phyloP scores from a whole-genome alignment of 2,113 vertebrate genomes.

The Girardinichthys multiradiatus region DNA sequence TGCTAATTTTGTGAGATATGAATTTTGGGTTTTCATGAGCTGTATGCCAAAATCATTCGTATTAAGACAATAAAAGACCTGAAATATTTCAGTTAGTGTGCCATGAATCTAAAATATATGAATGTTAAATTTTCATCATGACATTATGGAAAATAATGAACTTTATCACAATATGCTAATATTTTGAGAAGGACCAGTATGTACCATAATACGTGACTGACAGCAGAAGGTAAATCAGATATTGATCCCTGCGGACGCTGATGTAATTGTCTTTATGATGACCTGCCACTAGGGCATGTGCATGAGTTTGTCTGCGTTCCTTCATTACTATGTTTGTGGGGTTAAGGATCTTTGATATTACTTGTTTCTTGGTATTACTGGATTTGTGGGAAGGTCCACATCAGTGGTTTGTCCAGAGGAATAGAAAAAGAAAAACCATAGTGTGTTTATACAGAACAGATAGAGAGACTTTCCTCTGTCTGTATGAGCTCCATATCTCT shows the following conservation, averaged over 20 bases:
- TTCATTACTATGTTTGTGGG: background rate
- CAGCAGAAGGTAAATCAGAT: slow-evolving; percentile 24
- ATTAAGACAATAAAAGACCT: no score
- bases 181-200: no score
- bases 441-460: background rate
- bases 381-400: no score
- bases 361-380: background rate
- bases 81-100: no score
- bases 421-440: background rate
- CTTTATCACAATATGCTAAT: no score
- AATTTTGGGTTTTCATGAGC: no score
- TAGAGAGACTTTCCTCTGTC: background rate
- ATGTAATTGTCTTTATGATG: slow-evolving; percentile 6
- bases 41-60: no score
- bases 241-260: slow-evolving; percentile 18
- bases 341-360: background rate
- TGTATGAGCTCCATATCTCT: background rate
- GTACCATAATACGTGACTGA: slow-evolving; percentile 39
- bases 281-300: slow-evolving; percentile 1
- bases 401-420: background rate
- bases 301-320: background rate
- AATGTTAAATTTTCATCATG: no score
- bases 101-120: no score
- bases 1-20: no score
- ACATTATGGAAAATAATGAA: no score